Evolutionary conservation across 2,888 invertebrate species (phyloP), one percentile per base, ranked within the genome.

Genomic region (Colostygia pectinataria): DNA sequence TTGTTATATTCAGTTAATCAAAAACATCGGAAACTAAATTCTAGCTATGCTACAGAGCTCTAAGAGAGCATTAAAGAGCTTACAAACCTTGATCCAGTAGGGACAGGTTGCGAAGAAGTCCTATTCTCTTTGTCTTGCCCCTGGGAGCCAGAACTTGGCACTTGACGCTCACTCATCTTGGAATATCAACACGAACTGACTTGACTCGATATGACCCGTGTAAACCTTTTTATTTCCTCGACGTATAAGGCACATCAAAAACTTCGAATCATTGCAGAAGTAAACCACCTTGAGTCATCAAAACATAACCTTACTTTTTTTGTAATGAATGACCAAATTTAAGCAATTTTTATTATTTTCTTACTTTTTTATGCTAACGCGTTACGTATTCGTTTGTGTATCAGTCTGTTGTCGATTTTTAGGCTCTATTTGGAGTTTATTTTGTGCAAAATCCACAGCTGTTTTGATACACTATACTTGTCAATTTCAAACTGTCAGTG

Each of bases 111-210:
- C 0, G 88, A 71, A 7, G 79, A 61, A 33, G 75, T 74, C 34
- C 71, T 71, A 36, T 53, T 71, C n/a, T 68, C 76, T 63, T 79
- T 81, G 55, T 81, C 76, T 6, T 73, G 57, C 9, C 64, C 70
- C 53, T 80, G 73, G 1, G 83, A 73, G 0, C 66, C 75, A 1
- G 87, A 83, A 42, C 69, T 63, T 60, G 78, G 57, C n/a, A 63
- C 70, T n/a, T 87, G 81, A 10, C 78, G 86, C 50, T 87, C 86
- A 56, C 84, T 76, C 89, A 89, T 89, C 36, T 58, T 63, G 63
- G 64, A 65, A 63, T 59, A 53, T 55, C 57, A 54, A 64, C 51
- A 61, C 52, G 52, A 68, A 80, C 76, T 81, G 71, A 71, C 43
- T 56, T 5, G n/a, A n/a, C n/a, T n/a, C 41, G 47, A 44, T 37